phyloP scores from a whole-genome alignment of 2,113 vertebrate genomes.

The Beaufortia kweichowensis region DNA sequence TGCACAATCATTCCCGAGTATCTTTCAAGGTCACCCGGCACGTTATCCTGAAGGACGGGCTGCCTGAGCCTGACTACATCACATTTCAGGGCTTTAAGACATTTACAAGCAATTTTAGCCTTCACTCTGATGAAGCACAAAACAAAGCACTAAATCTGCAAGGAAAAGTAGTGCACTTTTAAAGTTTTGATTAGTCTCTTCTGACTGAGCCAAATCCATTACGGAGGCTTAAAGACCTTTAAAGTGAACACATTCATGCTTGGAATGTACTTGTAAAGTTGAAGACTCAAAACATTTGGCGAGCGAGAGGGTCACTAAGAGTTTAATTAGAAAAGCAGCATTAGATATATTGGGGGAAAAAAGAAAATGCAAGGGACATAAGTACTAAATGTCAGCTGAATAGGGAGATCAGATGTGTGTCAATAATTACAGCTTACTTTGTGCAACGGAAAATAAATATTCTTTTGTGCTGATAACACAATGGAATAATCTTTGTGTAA shows the following conservation, averaged over 20 bases:
- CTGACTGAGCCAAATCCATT: slow-evolving; percentile 30
- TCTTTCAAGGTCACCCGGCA: slow-evolving; percentile 35
- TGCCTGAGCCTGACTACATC: slow-evolving; percentile 33
- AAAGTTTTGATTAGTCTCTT: slow-evolving; percentile 22
- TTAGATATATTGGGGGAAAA: not conserved
- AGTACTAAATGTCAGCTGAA: not conserved
- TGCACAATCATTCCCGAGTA: slow-evolving; percentile 36
- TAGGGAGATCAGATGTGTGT: not conserved
- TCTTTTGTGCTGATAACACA: too few species aligned
- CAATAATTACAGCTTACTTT: not conserved
- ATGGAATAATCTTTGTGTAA: too few species aligned
- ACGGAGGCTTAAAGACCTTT: slow-evolving; percentile 16
- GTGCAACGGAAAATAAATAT: not conserved
- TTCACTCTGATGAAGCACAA: slow-evolving; percentile 34
- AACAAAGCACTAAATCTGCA: slow-evolving; percentile 24
- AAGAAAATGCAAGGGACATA: not conserved
- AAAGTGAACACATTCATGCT: not conserved
- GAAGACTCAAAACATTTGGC: slow-evolving; percentile 3
- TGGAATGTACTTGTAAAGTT: not conserved
- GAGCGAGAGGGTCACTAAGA: not conserved
- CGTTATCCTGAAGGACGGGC: slow-evolving; percentile 33
- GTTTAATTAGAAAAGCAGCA: slow-evolving; percentile 2
- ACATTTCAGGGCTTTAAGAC: slow-evolving; percentile 27
- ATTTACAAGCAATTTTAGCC: slow-evolving; percentile 27
- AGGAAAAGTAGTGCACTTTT: slow-evolving; percentile 18